Conservation (phyloP, 1,140 invertebrate species). For the Drosophila paulistorum region DNA sequence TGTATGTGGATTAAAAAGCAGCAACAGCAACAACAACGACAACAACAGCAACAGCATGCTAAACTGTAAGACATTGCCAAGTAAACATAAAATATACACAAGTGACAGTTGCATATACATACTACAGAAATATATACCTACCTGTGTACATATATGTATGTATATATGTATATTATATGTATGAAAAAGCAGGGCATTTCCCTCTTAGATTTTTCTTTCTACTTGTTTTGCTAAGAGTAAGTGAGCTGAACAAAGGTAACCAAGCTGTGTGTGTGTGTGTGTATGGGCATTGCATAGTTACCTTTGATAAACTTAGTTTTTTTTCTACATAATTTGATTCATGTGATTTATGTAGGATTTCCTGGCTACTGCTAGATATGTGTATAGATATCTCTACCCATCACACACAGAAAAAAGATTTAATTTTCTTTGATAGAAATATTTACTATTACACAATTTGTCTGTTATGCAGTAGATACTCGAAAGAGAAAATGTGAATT, state of each 20-base stretch:
- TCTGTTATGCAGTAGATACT: neutral
- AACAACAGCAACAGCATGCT: constrained; percentile 22
- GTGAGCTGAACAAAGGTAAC: constrained; percentile 68
- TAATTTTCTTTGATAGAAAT: constrained; percentile 8
- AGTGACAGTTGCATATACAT: constrained; percentile 48
- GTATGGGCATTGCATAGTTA: constrained; percentile 13
- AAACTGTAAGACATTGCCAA: constrained; percentile 44
- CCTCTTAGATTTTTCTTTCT: neutral
- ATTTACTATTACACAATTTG: neutral
- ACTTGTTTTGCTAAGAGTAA: constrained; percentile 18
- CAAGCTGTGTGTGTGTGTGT: constrained; percentile 39
- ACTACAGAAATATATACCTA: neutral
- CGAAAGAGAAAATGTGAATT: neutral
- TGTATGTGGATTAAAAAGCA: constrained; percentile 72
- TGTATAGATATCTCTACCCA: neutral
- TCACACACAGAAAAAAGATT: neutral
- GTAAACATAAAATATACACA: constrained; percentile 29
- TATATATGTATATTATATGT: constrained; percentile 13
- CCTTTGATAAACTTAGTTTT: constrained; percentile 8
- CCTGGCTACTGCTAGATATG: neutral
- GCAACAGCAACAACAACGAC: constrained; percentile 5
- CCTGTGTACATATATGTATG: neutral
- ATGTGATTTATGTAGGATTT: constrained; percentile 6
- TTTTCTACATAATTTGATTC: constrained; percentile 1
- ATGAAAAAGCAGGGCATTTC: constrained; percentile 28